Evolutionary conservation across 2,797 vertebrate species (phyloP), one percentile per base, ranked within the genome.

Genomic region (Otolemur crassicaudatus): DNA sequence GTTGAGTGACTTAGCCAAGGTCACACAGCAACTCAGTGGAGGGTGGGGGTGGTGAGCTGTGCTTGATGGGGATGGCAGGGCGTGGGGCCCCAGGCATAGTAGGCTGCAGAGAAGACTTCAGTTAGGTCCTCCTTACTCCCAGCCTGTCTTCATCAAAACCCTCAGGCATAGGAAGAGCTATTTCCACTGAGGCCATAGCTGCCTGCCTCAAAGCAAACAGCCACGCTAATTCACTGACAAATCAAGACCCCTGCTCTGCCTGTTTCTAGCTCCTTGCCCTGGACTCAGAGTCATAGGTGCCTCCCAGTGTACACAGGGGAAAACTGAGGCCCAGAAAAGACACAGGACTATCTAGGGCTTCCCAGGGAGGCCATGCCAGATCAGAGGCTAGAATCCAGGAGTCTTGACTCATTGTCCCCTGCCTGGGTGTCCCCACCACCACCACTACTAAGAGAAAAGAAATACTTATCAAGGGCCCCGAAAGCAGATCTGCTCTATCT

Each of bases 31-130:
- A 19, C 58, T 8, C 5, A 14, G 23, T 2, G 20, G 19, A 31
- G 8, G 17, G 49, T 1, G 0, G 4, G 10, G 14, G 25, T 25
- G 4, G 63, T 20, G 46, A 20, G 1, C 7, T 17, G 5, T 3
- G 17, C 27, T 34, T 20, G 84, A 40, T 0, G 2, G 20, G 19
- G 25, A 0, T 11, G 46, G 53, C 43, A 6, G 76, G 34, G 5
- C 31, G 63, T 40, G 14, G 34, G 1, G 27, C 5, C 58, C 29
- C 29, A 8, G 70, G 43, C 34, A 40, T 2, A 0, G 0, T 4
- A 9, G 27, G 46, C 22, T 22, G 29, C 34, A 34, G 14, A 11
- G 61, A 56, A n/a, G 34, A 0, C 8, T 10, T 43, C 56, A 3
- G 9, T 6, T 31, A 19, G 56, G 58, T n/a, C 31, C 4, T 7